Conservation (phyloP, 2,888 invertebrate species). For the Spilosoma lubricipeda region DNA sequence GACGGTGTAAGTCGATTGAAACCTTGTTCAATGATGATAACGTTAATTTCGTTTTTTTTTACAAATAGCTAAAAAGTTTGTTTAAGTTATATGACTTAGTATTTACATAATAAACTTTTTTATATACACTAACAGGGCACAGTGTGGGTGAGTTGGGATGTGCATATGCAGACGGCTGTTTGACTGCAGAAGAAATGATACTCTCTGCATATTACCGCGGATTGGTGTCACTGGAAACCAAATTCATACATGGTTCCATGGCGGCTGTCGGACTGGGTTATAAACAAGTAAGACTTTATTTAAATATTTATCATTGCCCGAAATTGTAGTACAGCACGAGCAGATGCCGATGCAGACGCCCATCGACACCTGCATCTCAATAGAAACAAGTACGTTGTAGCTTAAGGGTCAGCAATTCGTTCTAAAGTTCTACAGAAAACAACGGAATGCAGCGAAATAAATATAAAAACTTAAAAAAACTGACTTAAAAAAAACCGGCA, state of each 20-base stretch:
- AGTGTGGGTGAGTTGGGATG: constrained; percentile 93
- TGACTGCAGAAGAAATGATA: constrained; percentile 92
- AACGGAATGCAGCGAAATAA: too few relatives aligned
- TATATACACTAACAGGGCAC: constrained; percentile 28
- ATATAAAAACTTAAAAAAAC: too few relatives aligned
- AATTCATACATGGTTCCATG: constrained; percentile 12
- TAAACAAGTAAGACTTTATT: not conserved
- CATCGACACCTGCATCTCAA: not conserved
- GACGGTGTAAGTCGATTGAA: too few relatives aligned
- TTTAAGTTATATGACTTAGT: too few relatives aligned
- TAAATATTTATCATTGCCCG: not conserved
- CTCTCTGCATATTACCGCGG: constrained; percentile 57
- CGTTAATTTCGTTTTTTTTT: too few relatives aligned
- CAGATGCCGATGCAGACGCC: too few relatives aligned
- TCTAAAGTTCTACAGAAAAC: too few relatives aligned
- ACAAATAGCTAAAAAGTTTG: too few relatives aligned
- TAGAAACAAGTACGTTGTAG: not conserved
- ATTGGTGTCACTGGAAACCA: constrained; percentile 5
- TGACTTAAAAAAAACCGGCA: too few relatives aligned
- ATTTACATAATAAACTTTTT: not conserved
- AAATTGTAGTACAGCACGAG: too few relatives aligned
- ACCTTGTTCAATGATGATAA: too few relatives aligned
- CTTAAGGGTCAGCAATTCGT: too few relatives aligned
- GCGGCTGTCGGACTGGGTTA: not conserved
- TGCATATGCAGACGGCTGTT: constrained; percentile 94